Evolutionary conservation across 2,888 invertebrate species (phyloP).

Genomic region (Leptopterna dolabrata): DNA sequence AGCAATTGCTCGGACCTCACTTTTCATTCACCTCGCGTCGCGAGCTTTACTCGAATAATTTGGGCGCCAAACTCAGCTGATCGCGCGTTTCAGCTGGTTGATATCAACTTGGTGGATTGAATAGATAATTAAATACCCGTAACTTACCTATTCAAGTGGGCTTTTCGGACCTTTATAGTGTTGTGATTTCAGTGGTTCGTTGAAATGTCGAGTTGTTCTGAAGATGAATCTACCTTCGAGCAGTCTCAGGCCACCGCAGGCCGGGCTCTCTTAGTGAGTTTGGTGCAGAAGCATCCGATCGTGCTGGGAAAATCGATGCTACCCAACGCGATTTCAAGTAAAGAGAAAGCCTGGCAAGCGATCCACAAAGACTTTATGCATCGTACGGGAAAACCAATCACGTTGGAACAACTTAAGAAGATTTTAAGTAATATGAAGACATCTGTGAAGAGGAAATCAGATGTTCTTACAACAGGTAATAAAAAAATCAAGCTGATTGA

Average conservation of each 20-base stretch:
- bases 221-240: not conserved
- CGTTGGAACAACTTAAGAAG: not conserved
- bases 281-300: not conserved
- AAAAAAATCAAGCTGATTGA: too few relatives aligned
- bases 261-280: not conserved
- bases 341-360: not conserved
- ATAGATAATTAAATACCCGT: not conserved
- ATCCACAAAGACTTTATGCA: not conserved
- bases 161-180: not conserved
- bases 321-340: not conserved
- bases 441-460: not conserved
- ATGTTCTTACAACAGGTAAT: not conserved
- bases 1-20: too few relatives aligned
- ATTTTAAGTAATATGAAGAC: not conserved
- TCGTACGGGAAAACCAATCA: not conserved
- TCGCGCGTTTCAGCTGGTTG: not conserved
- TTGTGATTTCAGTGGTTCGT: not conserved
- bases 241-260: not conserved
- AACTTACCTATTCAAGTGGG: not conserved
- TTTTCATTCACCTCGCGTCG: too few relatives aligned
- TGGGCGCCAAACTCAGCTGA: too few relatives aligned
- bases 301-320: not conserved
- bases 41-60: too few relatives aligned
- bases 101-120: not conserved
- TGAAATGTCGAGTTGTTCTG: not conserved